Evolutionary conservation across 2,113 vertebrate genomes (phyloP), one percentile per base, ranked within the genome.

Genomic region (Rhea americana): DNA sequence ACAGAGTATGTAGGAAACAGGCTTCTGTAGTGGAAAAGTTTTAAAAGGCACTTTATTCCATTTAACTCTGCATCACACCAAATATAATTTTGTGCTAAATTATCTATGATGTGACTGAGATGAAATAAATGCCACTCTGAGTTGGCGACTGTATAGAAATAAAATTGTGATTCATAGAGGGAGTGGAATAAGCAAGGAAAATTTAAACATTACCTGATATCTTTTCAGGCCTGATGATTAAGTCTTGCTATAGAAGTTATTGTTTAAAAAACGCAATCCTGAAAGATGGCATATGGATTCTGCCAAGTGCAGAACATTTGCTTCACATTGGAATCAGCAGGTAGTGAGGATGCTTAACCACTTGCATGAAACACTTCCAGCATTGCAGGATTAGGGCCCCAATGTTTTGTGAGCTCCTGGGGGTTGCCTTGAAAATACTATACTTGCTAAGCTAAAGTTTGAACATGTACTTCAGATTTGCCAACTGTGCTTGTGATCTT

Each of bases 391-490:
- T 85, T 87, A 74, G 67, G 41, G 55, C 59, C 20, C n/a, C 70
- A 59, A 81, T 81, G n/a, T 70, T 87, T 85, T n/a, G 39, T 82
- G 66, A 80, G 62, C 74, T 90, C 16, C 41, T 87, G 45, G 28
- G 68, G 39, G 32, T 79, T 96, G 67, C 48, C 72, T 86, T 93
- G 90, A 89, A 94, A 85, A 93, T 87, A 77, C 39, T 70, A 16
- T 37, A 8, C 50, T 85, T 84, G 65, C 35, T 73, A 30, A 92
- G 39, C 82, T 85, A 3, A 87, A 63, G 50, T 80, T 70, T 91
- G 76, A 95, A 81, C 43, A 14, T 74, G 35, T 15, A 50, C 17
- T 59, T 76, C 72, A 84, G 22, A 43, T 88, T 85, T 93, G 67
- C 91, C 56, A 77, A 3, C 51, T 72, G 37, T 78, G 32, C 22